Percentiles rank a stretch among this genome's conserved stretches.
These are phyloP conservation scores for Diaphora mendica DNA, from an alignment of 2,888 invertebrate genomes.

Conservation along the genomic window DNA sequence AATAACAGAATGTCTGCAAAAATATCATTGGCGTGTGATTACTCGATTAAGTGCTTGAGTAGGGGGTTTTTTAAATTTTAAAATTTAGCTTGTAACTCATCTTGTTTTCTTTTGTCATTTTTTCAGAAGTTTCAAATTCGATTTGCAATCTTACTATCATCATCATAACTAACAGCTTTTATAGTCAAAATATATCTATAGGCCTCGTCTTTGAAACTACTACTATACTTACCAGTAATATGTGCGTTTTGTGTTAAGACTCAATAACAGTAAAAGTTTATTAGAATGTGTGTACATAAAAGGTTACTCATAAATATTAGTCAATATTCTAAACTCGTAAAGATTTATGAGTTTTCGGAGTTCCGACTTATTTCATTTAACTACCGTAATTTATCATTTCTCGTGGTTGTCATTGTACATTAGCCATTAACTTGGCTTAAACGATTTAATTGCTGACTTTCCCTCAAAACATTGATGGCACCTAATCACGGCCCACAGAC, in stretches of 20 bases:
- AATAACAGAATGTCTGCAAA: too few species aligned
- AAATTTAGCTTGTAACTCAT: too few species aligned
- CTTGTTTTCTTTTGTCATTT: neutral
- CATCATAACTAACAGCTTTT: too few species aligned
- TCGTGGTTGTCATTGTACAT: constrained; percentile 65
- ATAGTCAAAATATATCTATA: too few species aligned
- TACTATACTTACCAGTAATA: neutral
- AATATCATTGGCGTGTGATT: too few species aligned
- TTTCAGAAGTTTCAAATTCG: neutral
- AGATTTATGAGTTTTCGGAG: constrained; percentile 43
- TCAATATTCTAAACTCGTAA: constrained; percentile 22
- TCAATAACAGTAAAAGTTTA: neutral
- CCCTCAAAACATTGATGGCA: constrained; percentile 78
- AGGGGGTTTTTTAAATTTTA: too few species aligned
- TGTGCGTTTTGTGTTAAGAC: neutral
- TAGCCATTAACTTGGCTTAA: constrained; percentile 78
- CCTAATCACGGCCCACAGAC: constrained; percentile 81
- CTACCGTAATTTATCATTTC: constrained; percentile 67
- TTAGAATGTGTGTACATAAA: neutral
- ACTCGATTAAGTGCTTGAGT: too few species aligned
- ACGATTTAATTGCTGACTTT: constrained; percentile 82
- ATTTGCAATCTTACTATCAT: too few species aligned
- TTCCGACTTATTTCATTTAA: constrained; percentile 52
- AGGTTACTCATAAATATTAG: constrained; percentile 15
- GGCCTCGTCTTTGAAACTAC: neutral